These are phyloP conservation scores for Cetonia aurata DNA, from an alignment of 2,888 invertebrate genomes.

Conservation along the genomic window DNA sequence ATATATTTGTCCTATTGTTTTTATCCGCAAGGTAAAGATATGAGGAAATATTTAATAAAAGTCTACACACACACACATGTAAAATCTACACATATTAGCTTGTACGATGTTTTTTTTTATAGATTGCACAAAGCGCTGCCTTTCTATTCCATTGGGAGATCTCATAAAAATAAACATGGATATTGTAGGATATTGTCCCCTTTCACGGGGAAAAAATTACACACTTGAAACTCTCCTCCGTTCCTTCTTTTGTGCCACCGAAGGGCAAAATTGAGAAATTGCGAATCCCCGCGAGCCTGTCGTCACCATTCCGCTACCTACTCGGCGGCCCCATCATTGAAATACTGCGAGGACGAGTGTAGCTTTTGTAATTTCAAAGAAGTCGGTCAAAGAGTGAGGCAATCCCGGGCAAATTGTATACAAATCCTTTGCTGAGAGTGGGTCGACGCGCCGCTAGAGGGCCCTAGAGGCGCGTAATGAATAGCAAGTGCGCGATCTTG, in stretches of 20 bases:
- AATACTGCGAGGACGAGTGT: conserved; percentile 37
- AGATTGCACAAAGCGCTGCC: conserved; percentile 11
- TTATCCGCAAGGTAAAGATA: too few species aligned
- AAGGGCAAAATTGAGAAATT: conserved; percentile 37
- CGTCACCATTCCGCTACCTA: conserved; percentile 34
- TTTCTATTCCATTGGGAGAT: conserved; percentile 16
- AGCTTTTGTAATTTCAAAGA: conserved; percentile 40
- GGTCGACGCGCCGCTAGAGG: conserved; percentile 57
- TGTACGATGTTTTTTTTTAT: conserved; percentile 18
- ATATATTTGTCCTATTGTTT: too few species aligned
- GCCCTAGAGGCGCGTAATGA: conserved; percentile 60
- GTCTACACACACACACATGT: conserved; percentile 2
- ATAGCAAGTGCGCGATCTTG: conserved; percentile 55
- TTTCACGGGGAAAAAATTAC: conserved; percentile 34
- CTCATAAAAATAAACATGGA: conserved; percentile 36
- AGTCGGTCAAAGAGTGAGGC: conserved; percentile 46
- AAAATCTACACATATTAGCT: conserved; percentile 10
- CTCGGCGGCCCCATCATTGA: conserved; percentile 42
- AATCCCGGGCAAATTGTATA: conserved; percentile 56
- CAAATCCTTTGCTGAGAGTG: conserved; percentile 56
- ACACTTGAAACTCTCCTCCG: conserved; percentile 28
- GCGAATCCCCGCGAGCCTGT: conserved; percentile 40
- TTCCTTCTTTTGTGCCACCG: conserved; percentile 26
- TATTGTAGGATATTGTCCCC: conserved; percentile 38
- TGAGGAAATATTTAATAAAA: too few species aligned